Base-by-base conservation (phyloP, 2,888 invertebrate genomes). In the Lysandra bellargus region DNA sequence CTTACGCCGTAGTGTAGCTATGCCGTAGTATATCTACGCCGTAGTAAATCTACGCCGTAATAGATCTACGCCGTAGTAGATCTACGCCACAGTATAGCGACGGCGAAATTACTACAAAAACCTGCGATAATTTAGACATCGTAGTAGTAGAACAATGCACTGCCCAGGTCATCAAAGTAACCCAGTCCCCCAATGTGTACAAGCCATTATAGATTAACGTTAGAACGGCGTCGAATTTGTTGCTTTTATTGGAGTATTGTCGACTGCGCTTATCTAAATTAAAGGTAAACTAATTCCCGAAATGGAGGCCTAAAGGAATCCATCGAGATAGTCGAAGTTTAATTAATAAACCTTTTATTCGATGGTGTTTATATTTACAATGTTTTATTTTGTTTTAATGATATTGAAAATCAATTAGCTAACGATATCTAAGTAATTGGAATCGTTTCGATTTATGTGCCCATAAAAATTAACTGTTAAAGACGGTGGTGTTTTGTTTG, bases 281-380 rank as follows among this genome's bases (percentile, higher is more conserved):
- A 90, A 93, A 93, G 89, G 90, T 91, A 92, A 92, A 93, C 93
- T 91, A 90, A 92, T 92, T 90, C 88, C 83, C 84, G 84, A 88
- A 92, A 91, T 90, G 90, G 90, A 86, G 82, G 84, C 85, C 84
- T 81, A 82, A 81, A 81, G 79, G 82, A 82, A 82, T 79, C 80
- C 81, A 57, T 76, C 69, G 80, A 81, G 82, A 82, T 82, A 83
- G 82, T 83, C 81, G 81, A 81, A 80, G 79, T 83, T 85, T 86
- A 85, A 85, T 86, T 84, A 86, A 85, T 85, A 84, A 83, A 84
- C 81, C 82, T 84, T 84, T 82, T 79, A 72, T 82, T 81, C 79
- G 80, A 76, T 57, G 76, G 30, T 53, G 53, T 76, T 76, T 76
- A 76, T 76, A 53, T 76, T 76, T 76, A 53, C 76, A 33, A 49